Percentiles rank a stretch among this genome's conserved stretches.
These are phyloP conservation scores for Zosterops lateralis DNA, from an alignment of 2,113 vertebrate species.

Conservation along the genomic window DNA sequence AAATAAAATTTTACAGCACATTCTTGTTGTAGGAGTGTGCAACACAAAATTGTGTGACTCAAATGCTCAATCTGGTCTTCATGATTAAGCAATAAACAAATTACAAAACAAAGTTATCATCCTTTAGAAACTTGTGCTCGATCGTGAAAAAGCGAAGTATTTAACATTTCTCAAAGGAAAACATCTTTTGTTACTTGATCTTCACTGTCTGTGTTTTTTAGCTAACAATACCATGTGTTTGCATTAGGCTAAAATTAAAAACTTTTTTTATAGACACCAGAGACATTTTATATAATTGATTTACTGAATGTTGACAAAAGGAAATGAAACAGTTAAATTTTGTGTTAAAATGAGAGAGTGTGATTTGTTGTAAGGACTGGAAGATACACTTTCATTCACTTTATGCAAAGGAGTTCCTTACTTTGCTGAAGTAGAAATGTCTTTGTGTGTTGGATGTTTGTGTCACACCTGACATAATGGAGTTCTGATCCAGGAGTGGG, in stretches of 20 bases:
- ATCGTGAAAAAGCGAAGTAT: slow-evolving; percentile 35
- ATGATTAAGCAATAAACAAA: slow-evolving; percentile 53
- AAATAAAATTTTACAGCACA: slow-evolving; percentile 54
- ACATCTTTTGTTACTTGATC: slow-evolving; percentile 33
- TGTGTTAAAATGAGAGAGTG: background rate
- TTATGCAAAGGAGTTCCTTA: background rate
- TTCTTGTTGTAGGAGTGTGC: slow-evolving; percentile 33
- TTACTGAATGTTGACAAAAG: background rate
- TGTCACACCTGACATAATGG: rapidly evolving
- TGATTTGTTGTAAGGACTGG: background rate
- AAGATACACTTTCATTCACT: background rate
- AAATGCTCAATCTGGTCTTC: slow-evolving; percentile 41
- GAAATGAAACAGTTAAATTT: background rate
- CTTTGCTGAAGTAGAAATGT: background rate
- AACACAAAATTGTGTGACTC: slow-evolving; percentile 45
- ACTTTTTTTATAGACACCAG: background rate
- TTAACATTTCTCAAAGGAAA: slow-evolving; percentile 62
- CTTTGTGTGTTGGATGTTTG: background rate
- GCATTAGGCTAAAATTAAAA: background rate
- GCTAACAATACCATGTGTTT: slow-evolving; percentile 40
- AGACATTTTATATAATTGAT: background rate
- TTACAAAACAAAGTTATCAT: slow-evolving; percentile 38
- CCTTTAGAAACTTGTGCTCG: slow-evolving; percentile 57
- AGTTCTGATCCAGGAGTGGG: background rate
- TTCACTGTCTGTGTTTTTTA: slow-evolving; percentile 33